Base-by-base conservation (phyloP, 2,797 vertebrate species). In the Cynopterus sphinx region DNA sequence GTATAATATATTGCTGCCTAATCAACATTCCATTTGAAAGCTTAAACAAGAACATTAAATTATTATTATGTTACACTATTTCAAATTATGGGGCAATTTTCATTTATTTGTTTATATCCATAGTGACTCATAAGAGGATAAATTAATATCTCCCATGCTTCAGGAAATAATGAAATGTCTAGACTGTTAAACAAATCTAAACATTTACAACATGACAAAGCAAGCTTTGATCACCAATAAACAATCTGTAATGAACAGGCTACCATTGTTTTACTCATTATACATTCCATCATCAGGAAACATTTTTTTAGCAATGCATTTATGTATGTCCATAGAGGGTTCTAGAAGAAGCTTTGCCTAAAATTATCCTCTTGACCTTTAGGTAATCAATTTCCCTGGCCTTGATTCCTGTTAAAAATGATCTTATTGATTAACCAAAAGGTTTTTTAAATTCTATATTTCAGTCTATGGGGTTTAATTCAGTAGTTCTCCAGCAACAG, bases 151-250 rank as follows among this genome's bases (percentile, higher is more conserved):
- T 87, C 65, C 63, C 73, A 55, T 90, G 90, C 87, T 92, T 97
- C 90, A 91, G 67, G 73, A 95, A 92, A 70, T 95, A 95, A 93
- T 92, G 90, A 96, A 96, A 97, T 96, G 96, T 97, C 93, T 95
- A 96, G 95, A 95, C 91, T 92, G 11, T 87, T 61, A 49, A 49
- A 46, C 15, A 93, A 93, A 21, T 85, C 53, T 82, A 68, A 96
- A 92, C 67, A 71, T 87, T 97, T 86, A 86, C 33, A 84, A 75
- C 43, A 78, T 63, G 87, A 71, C 68, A 93, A 70, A 86, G 51
- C 75, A 96, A 95, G 12, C 53, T 92, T 93, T 95, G 84, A 91
- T 78, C n/a, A 90, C 65, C 73, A 95, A 3, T 59, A 81, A 63
- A 46, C 13, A 89, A 28, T 49, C n/a, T 33, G 39, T 79, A 92